Base-by-base conservation (phyloP, 2,113 vertebrate genomes). In the Aplodontia rufa region DNA sequence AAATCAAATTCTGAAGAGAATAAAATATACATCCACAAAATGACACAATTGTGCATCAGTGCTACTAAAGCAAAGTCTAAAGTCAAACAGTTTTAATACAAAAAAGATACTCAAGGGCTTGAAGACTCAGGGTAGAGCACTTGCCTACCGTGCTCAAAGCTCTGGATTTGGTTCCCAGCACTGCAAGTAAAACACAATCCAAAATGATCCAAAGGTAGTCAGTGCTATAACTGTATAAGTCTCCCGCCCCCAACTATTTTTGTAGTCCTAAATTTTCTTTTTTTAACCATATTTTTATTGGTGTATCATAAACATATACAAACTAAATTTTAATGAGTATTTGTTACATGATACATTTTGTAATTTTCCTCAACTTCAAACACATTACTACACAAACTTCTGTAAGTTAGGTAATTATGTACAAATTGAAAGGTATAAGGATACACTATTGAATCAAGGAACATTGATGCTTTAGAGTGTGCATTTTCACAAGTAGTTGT, bases 1-100 rank as follows among this genome's bases (percentile, higher is more conserved):
- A 85, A 51, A 49, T 97, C 80, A 66, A 92, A 49, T 97, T 97
- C 91, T 93, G 42, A 95, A 89, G 84, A 95, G 71, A 95, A 87
- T 64, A 71, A 90, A 95, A 60, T 51, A 24, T 58, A 42, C 3
- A 95, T 95, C 45, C 37, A 76, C 42, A 53, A 71, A 90, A 93
- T 68, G 24, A 75, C 22, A 72, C 37, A 20, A 0, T 35, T 97
- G 84, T 95, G 2, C 10, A 45, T 79, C 72, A 20, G 14, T 8
- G 94, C 71, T 86, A n/a, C 42, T 81, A 90, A 95, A 89, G 49
- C 76, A 84, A 92, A 81, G 80, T 86, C 24, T 37, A 13, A 95
- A 74, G 53, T 60, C 55, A 80, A 47, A 79, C 90, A 24, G 88
- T 83, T 30, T 79, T n/a, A 51, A 19, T 42, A 47, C 5, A 64